These are phyloP conservation scores for Syritta pipiens DNA, from an alignment of 2,888 invertebrate genomes.

Conservation along the genomic window DNA sequence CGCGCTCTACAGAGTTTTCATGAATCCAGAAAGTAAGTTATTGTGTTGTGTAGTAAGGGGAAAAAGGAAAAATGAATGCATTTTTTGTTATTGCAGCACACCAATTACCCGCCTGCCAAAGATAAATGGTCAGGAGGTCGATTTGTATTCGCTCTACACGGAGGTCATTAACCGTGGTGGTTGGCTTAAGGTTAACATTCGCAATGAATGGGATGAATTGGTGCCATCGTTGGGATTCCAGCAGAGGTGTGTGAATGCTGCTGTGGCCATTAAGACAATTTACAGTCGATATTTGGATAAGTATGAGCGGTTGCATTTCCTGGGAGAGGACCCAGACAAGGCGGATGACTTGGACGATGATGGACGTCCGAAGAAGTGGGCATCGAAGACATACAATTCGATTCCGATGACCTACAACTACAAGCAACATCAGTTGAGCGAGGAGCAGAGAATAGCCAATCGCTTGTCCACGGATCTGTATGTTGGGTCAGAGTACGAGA, in stretches of 20 bases:
- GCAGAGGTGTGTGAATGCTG: constrained; percentile 92
- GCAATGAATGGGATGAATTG: constrained; percentile 93
- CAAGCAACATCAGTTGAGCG: constrained; percentile 86
- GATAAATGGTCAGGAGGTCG: constrained; percentile 94
- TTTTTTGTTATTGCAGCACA: constrained; percentile 80
- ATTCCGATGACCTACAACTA: constrained; percentile 89
- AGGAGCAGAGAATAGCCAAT: constrained; percentile 83
- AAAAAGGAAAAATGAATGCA: too few species aligned
- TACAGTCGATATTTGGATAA: constrained; percentile 90
- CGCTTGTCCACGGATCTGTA: constrained; percentile 85
- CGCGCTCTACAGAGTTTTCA: constrained; percentile 92
- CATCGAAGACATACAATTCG: constrained; percentile 83
- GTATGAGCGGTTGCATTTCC: constrained; percentile 93
- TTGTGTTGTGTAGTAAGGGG: background rate
- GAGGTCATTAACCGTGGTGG: constrained; percentile 96
- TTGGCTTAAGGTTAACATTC: constrained; percentile 95
- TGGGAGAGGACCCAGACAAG: constrained; percentile 93
- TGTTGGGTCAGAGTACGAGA: constrained; percentile 88
- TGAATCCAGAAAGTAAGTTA: constrained; percentile 92
- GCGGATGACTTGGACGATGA: constrained; percentile 89
- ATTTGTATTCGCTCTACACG: constrained; percentile 94
- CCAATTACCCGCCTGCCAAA: constrained; percentile 83
- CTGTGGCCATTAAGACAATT: constrained; percentile 90
- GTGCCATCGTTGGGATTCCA: constrained; percentile 89
- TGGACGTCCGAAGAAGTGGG: constrained; percentile 86